These are phyloP conservation scores for Tringa solitaria DNA, from an alignment of 2,113 vertebrate species.

Conservation along the genomic window DNA sequence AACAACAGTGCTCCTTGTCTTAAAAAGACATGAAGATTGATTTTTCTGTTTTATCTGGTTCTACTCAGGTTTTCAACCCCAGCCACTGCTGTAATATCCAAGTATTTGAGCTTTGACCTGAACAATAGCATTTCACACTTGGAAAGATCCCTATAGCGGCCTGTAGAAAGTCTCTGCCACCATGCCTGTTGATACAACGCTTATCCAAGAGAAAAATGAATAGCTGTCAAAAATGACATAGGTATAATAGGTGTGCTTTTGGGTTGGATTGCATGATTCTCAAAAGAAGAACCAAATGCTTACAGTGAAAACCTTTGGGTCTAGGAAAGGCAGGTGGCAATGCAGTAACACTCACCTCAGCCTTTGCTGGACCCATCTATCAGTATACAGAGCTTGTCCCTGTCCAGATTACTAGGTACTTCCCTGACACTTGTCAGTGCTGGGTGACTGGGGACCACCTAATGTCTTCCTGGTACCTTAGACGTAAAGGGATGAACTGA, in stretches of 20 bases:
- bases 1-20: background rate
- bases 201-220: background rate
- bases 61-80: background rate
- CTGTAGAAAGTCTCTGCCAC: background rate
- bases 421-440: background rate
- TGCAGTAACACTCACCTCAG: background rate
- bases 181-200: background rate
- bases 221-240: background rate
- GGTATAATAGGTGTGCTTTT: background rate
- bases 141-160: background rate
- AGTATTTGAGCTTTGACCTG: background rate
- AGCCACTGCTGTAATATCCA: background rate
- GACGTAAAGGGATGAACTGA: background rate
- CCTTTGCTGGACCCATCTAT: background rate
- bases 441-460: background rate
- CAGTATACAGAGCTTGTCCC: background rate
- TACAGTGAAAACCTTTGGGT: background rate
- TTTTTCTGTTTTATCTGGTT: background rate
- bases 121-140: slow-evolving; percentile 20
- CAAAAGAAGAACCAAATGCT: background rate
- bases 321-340: background rate
- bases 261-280: background rate
- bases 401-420: background rate
- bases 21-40: slow-evolving; percentile 29
- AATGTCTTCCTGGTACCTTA: background rate